Evolutionary conservation across 2,888 invertebrate species (phyloP), one percentile per base, ranked within the genome.

Genomic region (Morinoia aosen): DNA sequence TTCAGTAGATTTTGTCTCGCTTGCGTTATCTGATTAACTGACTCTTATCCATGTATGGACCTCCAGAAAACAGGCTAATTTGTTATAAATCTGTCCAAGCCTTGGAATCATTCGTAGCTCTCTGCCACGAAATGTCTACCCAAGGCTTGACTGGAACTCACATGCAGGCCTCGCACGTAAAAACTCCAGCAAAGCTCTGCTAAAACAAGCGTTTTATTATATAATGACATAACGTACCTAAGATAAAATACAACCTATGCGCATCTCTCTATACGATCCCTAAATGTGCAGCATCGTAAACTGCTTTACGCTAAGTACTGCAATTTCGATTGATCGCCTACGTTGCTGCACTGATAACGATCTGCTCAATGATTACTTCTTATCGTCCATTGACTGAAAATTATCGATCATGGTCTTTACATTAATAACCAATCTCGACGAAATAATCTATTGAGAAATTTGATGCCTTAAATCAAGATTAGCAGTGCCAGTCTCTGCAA

Each of bases 301-400:
- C 76, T 25, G 7, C 76, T 76, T 76, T 14, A 76, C 76, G 25
- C 33, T 25, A 76, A 76, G 76, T 33, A 25, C 76, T 76, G 25
- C 25, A 76, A 76, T 76, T 76, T 76, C 76, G 76, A 76, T 76
- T 76, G 76, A 76, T 76, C 76, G 76, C 76, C 33, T 76, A 76
- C 61, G 76, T 76, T 19, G 76, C 33, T 33, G 7, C 33, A 19
- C 76, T 76, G 76, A 76, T 76, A 76, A 76, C 76, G 76, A 76
- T 76, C 76, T 76, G 33, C 76, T 76, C 25, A 76, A 76, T 76
- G 76, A 76, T 25, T 33, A 76, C 25, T 76, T 76, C 25, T 76
- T 76, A 33, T 76, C 76, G 33, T 76, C 25, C 76, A 76, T 16
- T 76, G 76, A 76, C 19, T 76, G 33, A 33, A 33, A 76, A 76